These are phyloP conservation scores for Ciona savignyi DNA, from an alignment of 23 tunicate species.

Conservation along the genomic window DNA sequence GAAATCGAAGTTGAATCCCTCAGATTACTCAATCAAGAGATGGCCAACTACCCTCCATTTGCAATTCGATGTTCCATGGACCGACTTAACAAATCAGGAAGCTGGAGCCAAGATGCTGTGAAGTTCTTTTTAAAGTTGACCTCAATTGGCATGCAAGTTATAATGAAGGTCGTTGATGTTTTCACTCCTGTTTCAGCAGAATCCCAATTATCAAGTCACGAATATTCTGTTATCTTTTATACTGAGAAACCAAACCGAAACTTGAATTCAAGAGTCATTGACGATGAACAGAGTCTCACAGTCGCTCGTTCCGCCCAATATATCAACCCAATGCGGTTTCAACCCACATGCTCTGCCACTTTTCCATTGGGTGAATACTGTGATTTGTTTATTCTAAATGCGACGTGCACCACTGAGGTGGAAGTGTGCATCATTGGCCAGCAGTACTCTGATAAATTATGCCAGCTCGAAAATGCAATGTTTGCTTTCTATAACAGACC, in stretches of 20 bases:
- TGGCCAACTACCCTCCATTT: conserved; percentile 32
- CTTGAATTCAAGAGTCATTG: conserved; percentile 16
- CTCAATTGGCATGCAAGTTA: conserved; percentile 3
- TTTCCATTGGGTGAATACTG: conserved; percentile 28
- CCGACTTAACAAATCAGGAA: conserved; percentile 12
- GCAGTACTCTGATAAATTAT: conserved; percentile 40
- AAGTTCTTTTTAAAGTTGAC: not conserved
- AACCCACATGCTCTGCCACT: conserved; percentile 19
- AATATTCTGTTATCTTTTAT: conserved; percentile 38
- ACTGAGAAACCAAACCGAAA: conserved; percentile 6
- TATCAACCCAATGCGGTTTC: conserved; percentile 20
- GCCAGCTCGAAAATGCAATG: conserved; percentile 33
- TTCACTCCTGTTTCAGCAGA: conserved; percentile 4
- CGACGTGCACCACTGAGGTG: conserved; percentile 44
- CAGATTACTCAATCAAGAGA: not conserved
- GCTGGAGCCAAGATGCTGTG: not conserved
- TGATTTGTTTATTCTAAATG: conserved; percentile 34
- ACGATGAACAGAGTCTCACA: conserved; percentile 16
- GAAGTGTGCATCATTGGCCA: conserved; percentile 47
- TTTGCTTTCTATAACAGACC: conserved; percentile 15
- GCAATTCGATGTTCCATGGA: conserved; percentile 24
- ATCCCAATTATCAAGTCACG: not conserved
- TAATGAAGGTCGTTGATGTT: conserved; percentile 16
- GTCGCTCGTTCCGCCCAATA: not conserved
- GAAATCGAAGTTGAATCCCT: not conserved